Percentiles rank a stretch among this genome's conserved stretches.
Evolutionary conservation across 2,113 vertebrate species (phyloP).

Genomic region (Triplophysa tibetana): DNA sequence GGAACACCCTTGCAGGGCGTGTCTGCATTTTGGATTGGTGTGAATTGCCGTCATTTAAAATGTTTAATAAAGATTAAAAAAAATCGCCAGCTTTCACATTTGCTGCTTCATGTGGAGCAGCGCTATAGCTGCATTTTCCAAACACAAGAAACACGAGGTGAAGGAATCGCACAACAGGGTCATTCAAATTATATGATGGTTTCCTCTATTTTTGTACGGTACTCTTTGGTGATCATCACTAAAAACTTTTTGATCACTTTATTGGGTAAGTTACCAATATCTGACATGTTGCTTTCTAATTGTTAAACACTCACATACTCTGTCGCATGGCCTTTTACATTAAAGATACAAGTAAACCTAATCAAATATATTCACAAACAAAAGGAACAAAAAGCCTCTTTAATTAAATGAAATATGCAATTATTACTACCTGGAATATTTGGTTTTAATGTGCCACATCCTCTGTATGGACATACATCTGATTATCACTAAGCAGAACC

Average conservation of each 20-base stretch:
- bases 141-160: not conserved
- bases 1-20: not conserved
- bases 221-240: not conserved
- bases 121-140: not conserved
- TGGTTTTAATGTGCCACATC: no score
- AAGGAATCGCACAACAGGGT: not conserved
- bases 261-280: not conserved
- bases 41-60: not conserved
- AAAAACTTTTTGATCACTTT: not conserved
- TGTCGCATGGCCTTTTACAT: not conserved
- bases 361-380: not conserved
- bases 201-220: not conserved
- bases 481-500: not conserved
- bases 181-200: not conserved
- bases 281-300: no score
- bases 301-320: no score
- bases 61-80: not conserved
- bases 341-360: not conserved
- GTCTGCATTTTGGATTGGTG: not conserved
- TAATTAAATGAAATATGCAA: no score
- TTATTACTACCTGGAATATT: no score
- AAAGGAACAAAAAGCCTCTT: not conserved
- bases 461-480: not conserved
- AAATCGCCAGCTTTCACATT: not conserved
- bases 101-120: not conserved